Evolutionary conservation across 2,888 invertebrate genomes (phyloP), one percentile per base, ranked within the genome.

Genomic region (Dryadula phaetusa): DNA sequence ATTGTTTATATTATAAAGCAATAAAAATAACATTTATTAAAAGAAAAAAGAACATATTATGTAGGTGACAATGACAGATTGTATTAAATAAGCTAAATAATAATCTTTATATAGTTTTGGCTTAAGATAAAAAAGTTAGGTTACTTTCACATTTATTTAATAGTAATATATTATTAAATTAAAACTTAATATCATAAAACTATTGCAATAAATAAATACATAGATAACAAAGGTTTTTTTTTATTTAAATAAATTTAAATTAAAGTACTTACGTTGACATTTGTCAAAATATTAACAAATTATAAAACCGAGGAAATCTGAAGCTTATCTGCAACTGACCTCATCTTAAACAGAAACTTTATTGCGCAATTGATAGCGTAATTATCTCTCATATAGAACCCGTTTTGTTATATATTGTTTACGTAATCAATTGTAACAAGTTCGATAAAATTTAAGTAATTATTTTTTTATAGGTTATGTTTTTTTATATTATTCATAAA

Each of bases 301-400:
- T 28, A 62, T 66, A 34, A 62, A 56, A 64, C 53, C 52, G 66
- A 61, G 61, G 47, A 64, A 62, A 70, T 70, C 68, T 66, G 66
- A 64, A 66, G 58, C 58, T 72, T 71, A 72, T 71, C 72, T 71
- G 61, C 62, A 32, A 56, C 64, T 68, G 71, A 66, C 72, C 72
- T 66, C 66, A 60, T 66, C 58, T 56, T 52, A 42, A 42, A 47
- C 28, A 40, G 28, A 52, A 47, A 69, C 40, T 54, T 60, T 44
- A 56, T 64, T 69, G 47, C 68, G 68, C 25, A 65, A 65, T 49
- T 65, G 68, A 68, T 62, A 69, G 18, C 42, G 42, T 25, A 47
- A 52, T 63, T 63, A 60, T 52, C 40, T 1, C 34, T 14, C 18
- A 12, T 56, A 53, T 53, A 7, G 4, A 56, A 56, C 25, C 25